These are phyloP conservation scores for Apis mellifera DNA, from an alignment of 1,140 invertebrate genomes.

Conservation along the genomic window Amel_HAv3.1 CM009934.2:7094501-7095000, in stretches of 20 bases:
- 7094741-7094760: too few species aligned
- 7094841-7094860: too few species aligned
- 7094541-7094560: slow-evolving; percentile 22
- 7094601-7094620: slow-evolving; percentile 26
- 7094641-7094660: neutral
- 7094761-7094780: neutral
- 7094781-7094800: too few species aligned
- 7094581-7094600: slow-evolving; percentile 25
- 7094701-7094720: neutral
- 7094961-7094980: too few species aligned
- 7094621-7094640: neutral
- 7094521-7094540: neutral
- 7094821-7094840: too few species aligned
- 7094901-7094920: too few species aligned
- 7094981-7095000: too few species aligned
- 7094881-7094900: too few species aligned
- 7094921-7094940: too few species aligned
- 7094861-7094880: too few species aligned
- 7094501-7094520: neutral
- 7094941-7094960: too few species aligned
- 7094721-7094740: neutral
- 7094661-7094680: neutral
- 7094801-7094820: too few species aligned
- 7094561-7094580: neutral
- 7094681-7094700: neutral